Evolutionary conservation across 2,113 vertebrate genomes (phyloP), one percentile per base, ranked within the genome.

Genomic region (Caranx melampygus): DNA sequence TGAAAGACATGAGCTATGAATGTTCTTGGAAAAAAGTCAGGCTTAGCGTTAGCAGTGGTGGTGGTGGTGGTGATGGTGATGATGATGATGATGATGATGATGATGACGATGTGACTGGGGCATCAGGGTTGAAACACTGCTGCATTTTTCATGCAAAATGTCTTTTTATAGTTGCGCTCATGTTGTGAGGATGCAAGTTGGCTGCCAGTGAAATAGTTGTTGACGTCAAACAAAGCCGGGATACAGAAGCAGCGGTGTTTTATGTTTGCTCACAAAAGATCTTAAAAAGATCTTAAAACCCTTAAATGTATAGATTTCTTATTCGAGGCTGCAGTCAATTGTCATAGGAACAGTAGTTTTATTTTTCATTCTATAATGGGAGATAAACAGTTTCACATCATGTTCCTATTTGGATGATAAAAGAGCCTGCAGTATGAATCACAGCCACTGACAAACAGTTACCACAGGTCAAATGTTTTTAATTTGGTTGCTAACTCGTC

Each of bases 71-170:
- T 26, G n/a, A n/a, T n/a, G 26, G 26, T 26, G 26, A 1, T 26
- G 26, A 1, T 26, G 26, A 26, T 26, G 26, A 26, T 26, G 26
- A 26, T 26, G 26, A 26, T 26, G 26, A 26, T 26, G 26, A 26
- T 26, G 26, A 16, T 44, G 57, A 72, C n/a, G 75, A 84, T 42
- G 77, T 44, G 78, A 75, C 71, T 63, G 59, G 72, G 69, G 37
- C 79, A 80, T 55, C 52, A 15, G 58, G 64, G 65, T 62, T 82
- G 82, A 73, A 86, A 34, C 49, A 26, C 55, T 70, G 34, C 34
- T 90, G 84, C 82, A 91, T 89, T 86, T 89, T 89, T 89, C 75
- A 90, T 88, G 74, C 14, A 66, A 81, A 79, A 54, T 35, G 1
- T 88, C 58, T 88, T 89, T 88, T 88, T 92, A 80, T 92, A 92